Conservation (phyloP, 2,797 vertebrate species). For the Gastrophryne carolinensis region DNA sequence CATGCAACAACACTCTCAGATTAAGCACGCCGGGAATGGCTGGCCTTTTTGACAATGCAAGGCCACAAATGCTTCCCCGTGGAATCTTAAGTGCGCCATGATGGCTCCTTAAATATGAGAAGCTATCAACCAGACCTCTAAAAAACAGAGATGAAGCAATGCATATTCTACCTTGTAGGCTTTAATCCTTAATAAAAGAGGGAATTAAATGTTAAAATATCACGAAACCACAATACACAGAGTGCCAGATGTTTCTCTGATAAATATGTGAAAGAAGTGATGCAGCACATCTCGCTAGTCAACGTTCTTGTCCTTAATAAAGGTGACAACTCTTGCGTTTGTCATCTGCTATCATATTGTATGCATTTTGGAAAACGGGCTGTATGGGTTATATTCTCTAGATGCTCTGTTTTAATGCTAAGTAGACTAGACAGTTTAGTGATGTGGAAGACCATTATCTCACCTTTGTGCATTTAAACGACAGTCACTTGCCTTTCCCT, state of each 20-base stretch:
- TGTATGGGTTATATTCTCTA: conserved; percentile 71
- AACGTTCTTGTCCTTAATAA: conserved; percentile 54
- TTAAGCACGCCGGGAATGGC: conserved; percentile 28
- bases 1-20: conserved; percentile 24
- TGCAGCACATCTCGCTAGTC: conserved; percentile 6
- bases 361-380: conserved; percentile 69
- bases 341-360: conserved; percentile 69
- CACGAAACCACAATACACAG: conserved; percentile 24
- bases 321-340: conserved; percentile 66
- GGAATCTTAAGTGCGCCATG: conserved; percentile 36
- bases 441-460: conserved; percentile 81
- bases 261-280: conserved; percentile 1
- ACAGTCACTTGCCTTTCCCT: conserved; percentile 74
- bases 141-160: conserved; percentile 11
- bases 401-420: conserved; percentile 70
- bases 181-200: conserved; percentile 36
- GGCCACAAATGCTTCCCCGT: conserved; percentile 25
- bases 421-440: conserved; percentile 79
- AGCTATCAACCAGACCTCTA: conserved; percentile 13
- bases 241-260: conserved; percentile 36
- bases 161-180: background rate
- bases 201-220: conserved; percentile 18
- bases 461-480: conserved; percentile 82
- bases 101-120: conserved; percentile 19
- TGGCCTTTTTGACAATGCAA: conserved; percentile 30